Percentiles rank a stretch among this genome's conserved stretches.
Evolutionary conservation across 2,797 vertebrate species (phyloP).

Genomic region (Pangasius larnaudii): DNA sequence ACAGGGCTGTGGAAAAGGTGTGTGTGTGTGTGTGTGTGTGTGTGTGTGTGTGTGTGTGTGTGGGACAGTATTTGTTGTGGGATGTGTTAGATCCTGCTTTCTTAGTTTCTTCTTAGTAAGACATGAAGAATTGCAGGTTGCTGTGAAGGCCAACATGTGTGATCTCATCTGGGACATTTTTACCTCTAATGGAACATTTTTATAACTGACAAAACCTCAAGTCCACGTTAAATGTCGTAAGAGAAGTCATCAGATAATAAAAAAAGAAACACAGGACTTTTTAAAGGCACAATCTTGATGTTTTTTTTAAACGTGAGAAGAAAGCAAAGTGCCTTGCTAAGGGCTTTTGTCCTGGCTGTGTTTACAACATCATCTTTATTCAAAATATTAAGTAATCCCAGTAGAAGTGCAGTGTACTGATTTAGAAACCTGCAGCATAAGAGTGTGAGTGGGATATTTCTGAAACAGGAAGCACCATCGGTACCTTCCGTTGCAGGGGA

Average conservation of each 20-base stretch:
- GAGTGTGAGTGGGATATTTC: not conserved
- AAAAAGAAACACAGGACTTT: not conserved
- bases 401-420: not conserved
- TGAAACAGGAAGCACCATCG: not conserved
- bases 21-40: not conserved
- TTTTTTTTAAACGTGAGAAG: not conserved
- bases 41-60: not conserved
- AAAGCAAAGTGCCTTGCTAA: not conserved
- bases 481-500: not conserved
- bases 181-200: not conserved
- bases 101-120: not conserved
- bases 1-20: not conserved
- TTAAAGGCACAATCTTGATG: not conserved
- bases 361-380: not conserved
- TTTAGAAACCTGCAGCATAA: not conserved
- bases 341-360: not conserved
- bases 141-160: not conserved
- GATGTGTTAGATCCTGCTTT: not conserved
- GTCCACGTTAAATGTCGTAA: not conserved
- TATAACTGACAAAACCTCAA: not conserved
- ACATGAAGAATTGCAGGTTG: not conserved
- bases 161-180: not conserved
- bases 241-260: not conserved
- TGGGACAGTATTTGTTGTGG: not conserved
- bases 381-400: not conserved